A percentile compares a stretch with the other conserved stretches of the same genome.
These are phyloP conservation scores for Drosophila dives DNA, from an alignment of 2,888 invertebrate species.

Conservation along the genomic window DNA sequence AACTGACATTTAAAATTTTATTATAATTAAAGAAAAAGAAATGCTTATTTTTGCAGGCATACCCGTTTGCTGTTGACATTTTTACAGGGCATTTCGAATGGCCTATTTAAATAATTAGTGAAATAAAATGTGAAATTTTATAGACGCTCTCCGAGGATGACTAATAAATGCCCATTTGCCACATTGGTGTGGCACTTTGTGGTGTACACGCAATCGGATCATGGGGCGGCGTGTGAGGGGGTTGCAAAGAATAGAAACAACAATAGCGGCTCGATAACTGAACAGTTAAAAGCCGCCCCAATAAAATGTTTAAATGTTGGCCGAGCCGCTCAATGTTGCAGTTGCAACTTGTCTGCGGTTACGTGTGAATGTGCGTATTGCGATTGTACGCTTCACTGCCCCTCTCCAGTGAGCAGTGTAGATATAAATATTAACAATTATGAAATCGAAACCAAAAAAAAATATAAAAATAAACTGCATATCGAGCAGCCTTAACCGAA, in stretches of 20 bases:
- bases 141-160: slow-evolving; percentile 38
- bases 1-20: not conserved
- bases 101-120: slow-evolving; percentile 52
- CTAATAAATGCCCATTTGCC: slow-evolving; percentile 55
- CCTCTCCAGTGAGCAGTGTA: slow-evolving; percentile 24
- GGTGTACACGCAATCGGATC: slow-evolving; percentile 9
- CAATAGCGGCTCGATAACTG: slow-evolving; percentile 22
- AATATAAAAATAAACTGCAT: slow-evolving; percentile 2
- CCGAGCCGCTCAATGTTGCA: slow-evolving; percentile 21
- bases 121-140: slow-evolving; percentile 40
- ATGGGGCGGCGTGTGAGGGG: not conserved
- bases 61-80: not conserved
- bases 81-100: slow-evolving; percentile 20
- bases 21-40: not conserved
- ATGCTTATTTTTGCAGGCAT: not conserved
- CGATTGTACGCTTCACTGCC: slow-evolving; percentile 42
- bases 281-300: slow-evolving; percentile 50
- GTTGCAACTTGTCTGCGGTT: slow-evolving; percentile 19
- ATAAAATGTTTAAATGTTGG: slow-evolving; percentile 64
- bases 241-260: not conserved
- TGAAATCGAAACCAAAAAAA: slow-evolving; percentile 42
- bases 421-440: slow-evolving; percentile 75
- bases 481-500: slow-evolving; percentile 1
- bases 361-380: slow-evolving; percentile 9
- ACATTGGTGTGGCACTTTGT: slow-evolving; percentile 30